Evolutionary conservation across 2,888 invertebrate species (phyloP).

Genomic region (Archips xylosteana): DNA sequence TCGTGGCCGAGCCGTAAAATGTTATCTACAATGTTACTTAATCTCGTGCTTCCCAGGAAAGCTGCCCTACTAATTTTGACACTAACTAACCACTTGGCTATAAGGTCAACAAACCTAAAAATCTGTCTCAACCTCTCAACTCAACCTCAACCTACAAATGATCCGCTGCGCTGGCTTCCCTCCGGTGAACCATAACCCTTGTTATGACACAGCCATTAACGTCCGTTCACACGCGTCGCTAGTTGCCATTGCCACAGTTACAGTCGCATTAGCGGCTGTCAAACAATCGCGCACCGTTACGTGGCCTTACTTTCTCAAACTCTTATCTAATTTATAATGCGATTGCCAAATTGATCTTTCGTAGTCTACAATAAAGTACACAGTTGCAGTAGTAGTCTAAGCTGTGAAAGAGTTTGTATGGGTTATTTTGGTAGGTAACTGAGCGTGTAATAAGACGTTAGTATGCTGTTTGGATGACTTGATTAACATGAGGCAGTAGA

Average conservation of each 20-base stretch:
- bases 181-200: not conserved
- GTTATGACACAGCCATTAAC: constrained; percentile 13
- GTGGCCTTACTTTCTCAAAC: not conserved
- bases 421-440: constrained; percentile 9
- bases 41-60: too few relatives aligned
- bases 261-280: constrained; percentile 19
- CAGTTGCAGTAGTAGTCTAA: not conserved
- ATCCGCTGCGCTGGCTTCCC: not conserved
- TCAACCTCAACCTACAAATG: too few relatives aligned
- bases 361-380: not conserved
- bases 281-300: constrained; percentile 17
- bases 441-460: not conserved
- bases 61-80: too few relatives aligned
- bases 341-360: not conserved
- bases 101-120: too few relatives aligned
- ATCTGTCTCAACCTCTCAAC: not conserved
- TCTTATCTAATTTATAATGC: not conserved
- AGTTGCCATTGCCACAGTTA: constrained; percentile 7
- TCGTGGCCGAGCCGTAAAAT: too few relatives aligned
- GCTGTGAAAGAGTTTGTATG: not conserved
- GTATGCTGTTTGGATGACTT: constrained; percentile 12
- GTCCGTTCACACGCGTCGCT: constrained; percentile 2
- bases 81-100: too few relatives aligned
- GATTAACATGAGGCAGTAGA: not conserved
- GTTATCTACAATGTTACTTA: too few relatives aligned